Conservation (phyloP, 2,888 invertebrate species). For the Cataglyphis livida region DNA sequence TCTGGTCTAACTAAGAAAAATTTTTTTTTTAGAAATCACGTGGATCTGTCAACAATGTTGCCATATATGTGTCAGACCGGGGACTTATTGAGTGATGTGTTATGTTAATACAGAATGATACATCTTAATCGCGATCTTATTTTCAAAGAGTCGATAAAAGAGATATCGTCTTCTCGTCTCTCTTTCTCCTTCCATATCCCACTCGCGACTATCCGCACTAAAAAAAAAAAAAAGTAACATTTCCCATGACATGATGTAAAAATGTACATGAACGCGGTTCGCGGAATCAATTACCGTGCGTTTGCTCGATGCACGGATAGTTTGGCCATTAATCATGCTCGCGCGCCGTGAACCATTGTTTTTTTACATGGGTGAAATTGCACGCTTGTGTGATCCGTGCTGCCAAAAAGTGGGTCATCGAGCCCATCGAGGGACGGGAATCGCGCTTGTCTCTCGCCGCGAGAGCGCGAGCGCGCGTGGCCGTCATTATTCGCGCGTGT, state of each 20-base stretch:
- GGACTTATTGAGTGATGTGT: too few species aligned
- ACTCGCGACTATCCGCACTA: background rate
- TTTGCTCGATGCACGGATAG: constrained; percentile 38
- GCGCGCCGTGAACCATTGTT: constrained; percentile 52
- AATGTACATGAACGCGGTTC: constrained; percentile 34
- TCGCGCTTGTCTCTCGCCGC: background rate
- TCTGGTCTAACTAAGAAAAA: too few species aligned
- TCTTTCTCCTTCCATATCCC: background rate
- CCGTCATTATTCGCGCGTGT: constrained; percentile 39
- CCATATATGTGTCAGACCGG: too few species aligned
- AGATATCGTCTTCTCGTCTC: background rate
- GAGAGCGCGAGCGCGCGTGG: constrained; percentile 26
- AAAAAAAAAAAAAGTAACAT: constrained; percentile 28
- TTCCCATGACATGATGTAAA: constrained; percentile 40
- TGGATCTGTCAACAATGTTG: too few species aligned
- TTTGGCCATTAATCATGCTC: constrained; percentile 51
- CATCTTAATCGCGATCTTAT: background rate
- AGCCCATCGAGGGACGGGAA: background rate
- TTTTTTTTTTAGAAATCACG: too few species aligned
- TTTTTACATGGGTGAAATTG: constrained; percentile 48
- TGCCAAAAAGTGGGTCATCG: constrained; percentile 56
- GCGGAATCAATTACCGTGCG: constrained; percentile 55
- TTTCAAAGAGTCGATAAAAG: background rate
- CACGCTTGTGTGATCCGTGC: constrained; percentile 45
- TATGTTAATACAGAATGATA: background rate